Base-by-base conservation (phyloP, 2,888 invertebrate species). In the Phengaris alcon region DNA sequence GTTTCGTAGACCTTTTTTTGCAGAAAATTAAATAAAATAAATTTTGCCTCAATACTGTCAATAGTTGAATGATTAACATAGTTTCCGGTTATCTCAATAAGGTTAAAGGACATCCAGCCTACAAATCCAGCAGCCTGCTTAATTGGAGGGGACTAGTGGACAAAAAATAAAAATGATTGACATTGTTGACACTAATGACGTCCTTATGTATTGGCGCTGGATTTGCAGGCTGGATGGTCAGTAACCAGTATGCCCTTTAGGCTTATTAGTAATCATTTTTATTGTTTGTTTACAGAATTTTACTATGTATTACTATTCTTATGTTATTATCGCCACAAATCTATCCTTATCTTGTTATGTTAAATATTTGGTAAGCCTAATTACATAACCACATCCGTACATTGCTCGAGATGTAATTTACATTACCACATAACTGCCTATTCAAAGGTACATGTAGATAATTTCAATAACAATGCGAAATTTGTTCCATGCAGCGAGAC, bases 401-500 rank as follows among this genome's bases (percentile, higher is more conserved):
- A 59, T 64, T 5, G 35, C 35, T 10, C 35, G 6, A 52, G 64
- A 64, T 35, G 64, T 35, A 35, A 64, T 64, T 64, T 64, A 35
- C 64, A 64, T 64, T 35, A 44, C 44, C 35, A 12, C 64, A 35
- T 12, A 64, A 64, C 35, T 12, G 52, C 52, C 52, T 35, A 64
- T 64, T 64, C 35, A 35, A 35, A 35, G 13, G 64, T 15, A 48
- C 8, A 48, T 3, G 6, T 6, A 6, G 48, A 48, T 74, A 74
- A 59, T 59, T 55, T 51, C 22, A 3, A 54, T 64, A 35, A 64
- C 51, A 51, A 68, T 64, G 52, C 74, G 44, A n/a, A 54, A 74
- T 44, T 74, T 54, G 55, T 75, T 75, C 64, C 69, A 84, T 81
- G 77, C 88, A 95, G 95, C 89, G 92, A 77, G 95, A 95, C 82